These are phyloP conservation scores for Manacus vitellinus DNA, from an alignment of 2,113 vertebrate species.

Conservation along the genomic window DNA sequence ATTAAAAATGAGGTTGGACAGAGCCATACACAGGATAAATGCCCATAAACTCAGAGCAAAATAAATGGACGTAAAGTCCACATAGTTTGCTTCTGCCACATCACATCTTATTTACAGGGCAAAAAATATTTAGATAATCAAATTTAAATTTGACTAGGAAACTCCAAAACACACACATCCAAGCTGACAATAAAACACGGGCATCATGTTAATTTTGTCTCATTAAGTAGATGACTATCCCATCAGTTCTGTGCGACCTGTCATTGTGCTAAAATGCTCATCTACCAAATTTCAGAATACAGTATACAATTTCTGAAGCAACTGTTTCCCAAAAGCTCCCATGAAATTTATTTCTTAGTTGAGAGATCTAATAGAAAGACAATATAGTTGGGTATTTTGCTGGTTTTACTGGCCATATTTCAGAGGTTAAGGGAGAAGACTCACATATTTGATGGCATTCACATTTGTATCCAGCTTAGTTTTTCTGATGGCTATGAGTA, in stretches of 20 bases:
- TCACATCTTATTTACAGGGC: background rate
- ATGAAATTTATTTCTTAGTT: background rate
- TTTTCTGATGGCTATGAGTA: background rate
- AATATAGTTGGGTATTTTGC: background rate
- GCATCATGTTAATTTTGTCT: background rate
- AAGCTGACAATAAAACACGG: rapidly evolving
- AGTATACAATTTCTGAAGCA: background rate
- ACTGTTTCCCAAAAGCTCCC: rapidly evolving
- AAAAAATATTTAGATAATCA: background rate
- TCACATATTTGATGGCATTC: background rate
- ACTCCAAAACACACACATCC: background rate
- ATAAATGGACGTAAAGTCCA: background rate
- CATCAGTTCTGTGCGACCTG: background rate
- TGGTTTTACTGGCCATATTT: background rate
- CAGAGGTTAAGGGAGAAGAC: background rate
- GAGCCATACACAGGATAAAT: background rate
- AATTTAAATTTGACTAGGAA: background rate
- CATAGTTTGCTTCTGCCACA: background rate
- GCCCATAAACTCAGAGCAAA: background rate
- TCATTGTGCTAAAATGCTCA: background rate
- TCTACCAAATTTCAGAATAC: background rate
- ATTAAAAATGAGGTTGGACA: background rate
- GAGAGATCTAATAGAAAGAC: background rate
- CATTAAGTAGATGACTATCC: background rate
- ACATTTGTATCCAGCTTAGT: background rate